Evolutionary conservation across 2,888 invertebrate genomes (phyloP).

Genomic region (Phyllotreta cruciferae): DNA sequence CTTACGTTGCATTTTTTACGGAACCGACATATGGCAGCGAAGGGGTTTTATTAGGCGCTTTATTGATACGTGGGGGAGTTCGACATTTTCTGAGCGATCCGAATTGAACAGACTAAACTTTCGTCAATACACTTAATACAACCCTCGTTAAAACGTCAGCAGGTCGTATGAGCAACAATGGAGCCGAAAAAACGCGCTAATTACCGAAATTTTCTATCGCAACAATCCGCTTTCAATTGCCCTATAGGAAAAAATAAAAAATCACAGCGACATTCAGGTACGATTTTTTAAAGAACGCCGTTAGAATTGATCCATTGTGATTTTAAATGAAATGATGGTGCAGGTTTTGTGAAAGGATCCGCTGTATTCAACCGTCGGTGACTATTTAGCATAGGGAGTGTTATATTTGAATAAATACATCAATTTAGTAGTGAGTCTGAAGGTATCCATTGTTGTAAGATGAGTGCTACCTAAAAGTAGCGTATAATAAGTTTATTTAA

Average conservation of each 20-base stretch:
- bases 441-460: constrained; percentile 52
- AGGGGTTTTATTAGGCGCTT: constrained; percentile 52
- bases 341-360: constrained; percentile 36
- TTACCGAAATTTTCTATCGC: background rate
- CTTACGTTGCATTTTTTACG: constrained; percentile 26
- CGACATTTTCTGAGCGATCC: constrained; percentile 53
- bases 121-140: constrained; percentile 32
- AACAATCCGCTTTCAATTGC: background rate
- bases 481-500: constrained; percentile 49
- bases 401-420: constrained; percentile 51
- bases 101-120: constrained; percentile 31
- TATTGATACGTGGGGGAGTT: constrained; percentile 47
- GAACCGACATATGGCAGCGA: constrained; percentile 51
- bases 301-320: constrained; percentile 27
- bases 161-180: constrained; percentile 26
- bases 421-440: constrained; percentile 49
- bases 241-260: constrained; percentile 4
- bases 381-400: constrained; percentile 52
- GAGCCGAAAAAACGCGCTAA: constrained; percentile 11
- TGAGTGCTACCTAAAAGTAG: constrained; percentile 54
- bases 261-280: constrained; percentile 10
- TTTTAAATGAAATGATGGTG: constrained; percentile 41
- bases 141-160: constrained; percentile 34
- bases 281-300: constrained; percentile 22
- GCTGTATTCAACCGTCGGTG: constrained; percentile 34